Base-by-base conservation (phyloP, 2,113 vertebrate species). In the Prionailurus viverrinus region DNA sequence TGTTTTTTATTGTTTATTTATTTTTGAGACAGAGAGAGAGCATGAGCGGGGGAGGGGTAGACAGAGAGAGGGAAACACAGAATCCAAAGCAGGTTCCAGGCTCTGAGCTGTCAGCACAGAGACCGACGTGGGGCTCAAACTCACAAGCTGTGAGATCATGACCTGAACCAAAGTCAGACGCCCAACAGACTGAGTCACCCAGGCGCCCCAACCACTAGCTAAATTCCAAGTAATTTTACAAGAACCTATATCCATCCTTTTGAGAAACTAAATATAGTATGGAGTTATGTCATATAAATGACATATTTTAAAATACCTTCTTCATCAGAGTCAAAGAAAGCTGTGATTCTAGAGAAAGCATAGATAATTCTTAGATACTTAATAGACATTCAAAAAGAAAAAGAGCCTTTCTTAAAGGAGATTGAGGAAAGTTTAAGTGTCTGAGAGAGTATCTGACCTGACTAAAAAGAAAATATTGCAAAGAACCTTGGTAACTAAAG, bases 281-380 rank as follows among this genome's bases (percentile, higher is more conserved):
- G 6, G 53, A 95, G 16, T 91, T 65, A 78, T 3, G 51, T 33
- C 41, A 94, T 69, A n/a, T 23, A 87, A 84, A 73, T 45, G 18
- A 93, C 39, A 84, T 53, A 91, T 58, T 87, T 41, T 76, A 80
- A 41, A 93, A 84, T 79, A 69, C 65, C 69, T 89, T 92, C n/a
- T 89, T 93, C 55, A 93, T 81, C 80, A 93, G 73, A 92, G 14
- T 83, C 82, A 78, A 89, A 82, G 69, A 83, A 82, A 83, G 31
- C 14, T 71, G 7, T 91, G 68, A 82, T 80, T 81, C 33, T 36
- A 82, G 33, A 87, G 21, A 81, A 87, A 36, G 13, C 48, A 95
- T 1, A 80, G 63, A 71, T 33, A 66, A 86, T 74, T 82, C 58
- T 87, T 61, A 76, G 1, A 68, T 27, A n/a, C 27, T 63, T 45